These are phyloP conservation scores for Chrysochloris asiatica DNA, from an alignment of 2,113 vertebrate species.

Conservation along the genomic window DNA sequence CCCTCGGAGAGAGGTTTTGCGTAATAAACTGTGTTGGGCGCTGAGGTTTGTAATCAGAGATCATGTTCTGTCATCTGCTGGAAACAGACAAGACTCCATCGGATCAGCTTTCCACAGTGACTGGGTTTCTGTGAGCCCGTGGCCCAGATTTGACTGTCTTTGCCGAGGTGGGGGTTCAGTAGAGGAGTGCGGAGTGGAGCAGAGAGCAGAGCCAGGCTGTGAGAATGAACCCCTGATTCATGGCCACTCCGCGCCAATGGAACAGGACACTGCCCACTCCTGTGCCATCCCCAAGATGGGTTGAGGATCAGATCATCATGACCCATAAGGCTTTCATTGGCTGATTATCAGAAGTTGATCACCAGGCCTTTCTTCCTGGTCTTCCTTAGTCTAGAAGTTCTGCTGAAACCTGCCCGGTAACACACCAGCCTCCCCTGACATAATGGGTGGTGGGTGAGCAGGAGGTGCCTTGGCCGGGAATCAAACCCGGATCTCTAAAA, in stretches of 20 bases:
- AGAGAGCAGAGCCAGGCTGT: accelerated
- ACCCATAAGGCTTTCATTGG: not conserved
- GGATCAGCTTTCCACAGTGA: accelerated
- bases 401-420: not conserved
- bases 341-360: not conserved
- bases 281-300: not conserved
- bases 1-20: not conserved
- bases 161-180: accelerated
- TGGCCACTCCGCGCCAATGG: not conserved
- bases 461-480: not conserved
- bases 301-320: not conserved
- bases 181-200: not conserved
- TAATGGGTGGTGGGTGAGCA: too few species aligned
- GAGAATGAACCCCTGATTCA: not conserved
- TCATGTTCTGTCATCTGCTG: not conserved
- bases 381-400: not conserved
- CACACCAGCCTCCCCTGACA: not conserved
- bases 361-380: not conserved
- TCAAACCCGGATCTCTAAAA: too few species aligned
- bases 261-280: not conserved
- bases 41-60: not conserved
- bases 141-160: not conserved
- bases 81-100: accelerated
- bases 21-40: not conserved
- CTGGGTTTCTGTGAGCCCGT: not conserved